Evolutionary conservation across 2,113 vertebrate species (phyloP).

Genomic region (Mus pahari): DNA sequence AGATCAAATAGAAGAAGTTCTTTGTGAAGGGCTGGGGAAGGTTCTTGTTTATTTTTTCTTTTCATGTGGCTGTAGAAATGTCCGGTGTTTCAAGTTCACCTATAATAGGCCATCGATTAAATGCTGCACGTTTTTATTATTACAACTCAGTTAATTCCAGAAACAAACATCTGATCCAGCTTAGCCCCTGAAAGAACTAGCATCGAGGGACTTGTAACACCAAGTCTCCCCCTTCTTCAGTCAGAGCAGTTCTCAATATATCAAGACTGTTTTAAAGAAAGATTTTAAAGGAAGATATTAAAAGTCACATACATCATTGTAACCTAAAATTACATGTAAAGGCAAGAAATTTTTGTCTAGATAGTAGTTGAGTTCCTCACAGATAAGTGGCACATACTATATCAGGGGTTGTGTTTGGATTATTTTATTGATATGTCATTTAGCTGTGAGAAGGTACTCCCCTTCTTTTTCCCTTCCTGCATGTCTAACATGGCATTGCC

Average conservation of each 20-base stretch:
- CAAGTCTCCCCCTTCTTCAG: background rate
- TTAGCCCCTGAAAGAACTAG: background rate
- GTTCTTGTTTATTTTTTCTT: conserved; percentile 59
- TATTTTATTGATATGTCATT: background rate
- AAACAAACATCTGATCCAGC: conserved; percentile 55
- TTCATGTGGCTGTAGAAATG: conserved; percentile 40
- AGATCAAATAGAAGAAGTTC: conserved; percentile 23
- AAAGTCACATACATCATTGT: background rate
- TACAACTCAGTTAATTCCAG: conserved; percentile 55
- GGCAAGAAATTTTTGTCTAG: background rate
- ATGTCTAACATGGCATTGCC: background rate
- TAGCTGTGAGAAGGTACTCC: background rate
- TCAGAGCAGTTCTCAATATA: background rate
- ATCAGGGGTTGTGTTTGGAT: background rate
- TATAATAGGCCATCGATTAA: conserved; percentile 17
- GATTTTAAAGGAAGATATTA: background rate
- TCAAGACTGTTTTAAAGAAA: background rate
- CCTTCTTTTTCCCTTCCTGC: background rate
- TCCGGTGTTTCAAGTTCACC: conserved; percentile 43
- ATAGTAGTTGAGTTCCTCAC: background rate
- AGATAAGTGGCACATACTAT: background rate
- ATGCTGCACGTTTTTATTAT: conserved; percentile 52
- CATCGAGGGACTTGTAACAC: background rate
- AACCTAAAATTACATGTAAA: background rate
- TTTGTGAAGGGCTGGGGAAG: conserved; percentile 24